A percentile compares a stretch with the other conserved stretches of the same genome.
phyloP scores from a whole-genome alignment of 2,888 invertebrate species.

The Eudasyphora cyanicolor region DNA sequence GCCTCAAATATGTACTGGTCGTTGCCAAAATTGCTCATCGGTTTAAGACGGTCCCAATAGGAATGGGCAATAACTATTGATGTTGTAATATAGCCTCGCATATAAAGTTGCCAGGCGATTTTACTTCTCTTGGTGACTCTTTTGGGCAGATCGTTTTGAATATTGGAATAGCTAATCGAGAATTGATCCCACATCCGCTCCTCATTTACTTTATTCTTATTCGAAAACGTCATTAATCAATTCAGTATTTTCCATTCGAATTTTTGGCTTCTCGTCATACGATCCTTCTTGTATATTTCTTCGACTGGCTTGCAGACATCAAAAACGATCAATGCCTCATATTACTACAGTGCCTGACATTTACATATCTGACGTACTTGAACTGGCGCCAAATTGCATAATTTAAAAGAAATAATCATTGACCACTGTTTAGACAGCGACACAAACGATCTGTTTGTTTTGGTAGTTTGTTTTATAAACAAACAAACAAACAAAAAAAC shows the following conservation, averaged over 20 bases:
- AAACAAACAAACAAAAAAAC: constrained; percentile 19
- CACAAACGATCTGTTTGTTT: constrained; percentile 38
- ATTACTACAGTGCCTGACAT: neutral
- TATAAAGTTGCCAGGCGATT: too few relatives aligned
- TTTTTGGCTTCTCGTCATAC: neutral
- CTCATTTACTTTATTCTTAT: too few relatives aligned
- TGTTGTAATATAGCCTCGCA: too few relatives aligned
- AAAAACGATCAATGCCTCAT: constrained; percentile 6
- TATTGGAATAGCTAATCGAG: too few relatives aligned
- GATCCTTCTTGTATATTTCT: neutral
- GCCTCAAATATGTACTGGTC: too few relatives aligned
- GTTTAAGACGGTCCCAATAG: too few relatives aligned
- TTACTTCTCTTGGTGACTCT: too few relatives aligned
- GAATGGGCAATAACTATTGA: too few relatives aligned
- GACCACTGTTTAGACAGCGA: constrained; percentile 10
- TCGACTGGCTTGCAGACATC: neutral
- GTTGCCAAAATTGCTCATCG: too few relatives aligned
- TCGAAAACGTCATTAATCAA: too few relatives aligned
- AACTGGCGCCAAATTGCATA: constrained; percentile 42
- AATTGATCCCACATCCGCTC: too few relatives aligned
- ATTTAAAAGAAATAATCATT: constrained; percentile 18
- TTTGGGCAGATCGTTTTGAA: too few relatives aligned
- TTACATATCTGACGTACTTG: constrained; percentile 1
- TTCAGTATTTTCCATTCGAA: neutral
- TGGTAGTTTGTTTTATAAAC: constrained; percentile 10